A percentile compares a stretch with the other conserved stretches of the same genome.
Evolutionary conservation across 1,140 invertebrate species (phyloP).

Genomic region (Diabrotica undecimpunctata): DNA sequence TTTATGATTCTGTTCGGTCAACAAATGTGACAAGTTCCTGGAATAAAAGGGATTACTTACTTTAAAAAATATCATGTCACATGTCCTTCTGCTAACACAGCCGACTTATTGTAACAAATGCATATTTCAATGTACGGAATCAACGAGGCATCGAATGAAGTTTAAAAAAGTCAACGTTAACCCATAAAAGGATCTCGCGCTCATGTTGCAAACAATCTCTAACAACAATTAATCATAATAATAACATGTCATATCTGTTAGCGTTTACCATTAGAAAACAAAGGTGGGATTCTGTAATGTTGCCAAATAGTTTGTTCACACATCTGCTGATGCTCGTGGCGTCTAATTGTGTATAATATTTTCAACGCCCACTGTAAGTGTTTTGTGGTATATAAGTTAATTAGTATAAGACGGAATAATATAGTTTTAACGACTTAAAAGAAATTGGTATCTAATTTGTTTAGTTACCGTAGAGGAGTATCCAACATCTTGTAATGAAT

Average conservation of each 20-base stretch:
- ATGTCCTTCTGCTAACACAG: background rate
- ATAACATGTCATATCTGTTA: conserved; percentile 15
- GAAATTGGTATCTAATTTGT: no score
- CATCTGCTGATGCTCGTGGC: background rate
- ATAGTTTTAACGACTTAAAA: background rate
- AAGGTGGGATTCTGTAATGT: conserved; percentile 8
- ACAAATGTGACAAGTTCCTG: background rate
- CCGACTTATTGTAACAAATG: background rate
- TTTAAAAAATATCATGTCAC: background rate
- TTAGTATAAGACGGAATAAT: background rate
- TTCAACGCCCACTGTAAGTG: background rate
- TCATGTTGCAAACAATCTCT: conserved; percentile 12
- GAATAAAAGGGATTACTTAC: background rate
- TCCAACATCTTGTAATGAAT: no score
- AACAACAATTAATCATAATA: conserved; percentile 16
- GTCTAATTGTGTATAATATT: conserved; percentile 5
- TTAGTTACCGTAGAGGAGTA: no score
- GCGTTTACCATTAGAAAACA: conserved; percentile 14
- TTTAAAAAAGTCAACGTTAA: conserved; percentile 7
- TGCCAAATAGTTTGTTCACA: conserved; percentile 13
- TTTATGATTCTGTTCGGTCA: no score
- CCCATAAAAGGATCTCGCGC: conserved; percentile 12
- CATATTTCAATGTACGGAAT: conserved; percentile 7
- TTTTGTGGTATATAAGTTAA: conserved; percentile 1
- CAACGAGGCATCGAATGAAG: conserved; percentile 11